Evolutionary conservation across 2,888 invertebrate species (phyloP).

Genomic region (Strigamia transsilvanica): DNA sequence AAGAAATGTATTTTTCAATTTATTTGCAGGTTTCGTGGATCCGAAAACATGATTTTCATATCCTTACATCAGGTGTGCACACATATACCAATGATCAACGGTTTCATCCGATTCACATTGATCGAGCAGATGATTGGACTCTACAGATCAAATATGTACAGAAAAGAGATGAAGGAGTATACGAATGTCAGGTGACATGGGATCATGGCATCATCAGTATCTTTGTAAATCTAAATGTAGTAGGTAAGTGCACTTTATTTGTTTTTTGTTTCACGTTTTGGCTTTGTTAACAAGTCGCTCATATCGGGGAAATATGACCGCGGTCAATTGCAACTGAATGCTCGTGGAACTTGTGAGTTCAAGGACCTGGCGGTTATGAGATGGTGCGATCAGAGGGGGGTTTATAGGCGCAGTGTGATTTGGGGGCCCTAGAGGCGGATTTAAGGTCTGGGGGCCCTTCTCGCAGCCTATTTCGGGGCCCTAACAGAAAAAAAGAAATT

Average conservation of each 20-base stretch:
- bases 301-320: too few relatives aligned
- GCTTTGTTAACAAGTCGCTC: too few relatives aligned
- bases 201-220: conserved; percentile 60
- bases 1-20: background rate
- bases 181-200: conserved; percentile 85
- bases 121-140: conserved; percentile 92
- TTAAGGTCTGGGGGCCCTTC: too few relatives aligned
- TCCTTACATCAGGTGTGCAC: conserved; percentile 87
- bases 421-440: too few relatives aligned
- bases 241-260: conserved; percentile 58
- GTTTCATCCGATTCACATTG: conserved; percentile 75
- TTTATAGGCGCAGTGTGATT: too few relatives aligned
- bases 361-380: too few relatives aligned
- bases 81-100: conserved; percentile 89
- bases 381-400: too few relatives aligned
- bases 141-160: conserved; percentile 94
- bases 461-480: too few relatives aligned
- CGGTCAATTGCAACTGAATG: too few relatives aligned
- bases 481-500: too few relatives aligned
- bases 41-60: conserved; percentile 90
- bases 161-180: conserved; percentile 90
- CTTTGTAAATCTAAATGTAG: conserved; percentile 60
- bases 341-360: too few relatives aligned
- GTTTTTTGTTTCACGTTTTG: background rate
- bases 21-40: conserved; percentile 86